Conservation (phyloP, 2,113 vertebrate genomes). For the Tetrax tetrax region DNA sequence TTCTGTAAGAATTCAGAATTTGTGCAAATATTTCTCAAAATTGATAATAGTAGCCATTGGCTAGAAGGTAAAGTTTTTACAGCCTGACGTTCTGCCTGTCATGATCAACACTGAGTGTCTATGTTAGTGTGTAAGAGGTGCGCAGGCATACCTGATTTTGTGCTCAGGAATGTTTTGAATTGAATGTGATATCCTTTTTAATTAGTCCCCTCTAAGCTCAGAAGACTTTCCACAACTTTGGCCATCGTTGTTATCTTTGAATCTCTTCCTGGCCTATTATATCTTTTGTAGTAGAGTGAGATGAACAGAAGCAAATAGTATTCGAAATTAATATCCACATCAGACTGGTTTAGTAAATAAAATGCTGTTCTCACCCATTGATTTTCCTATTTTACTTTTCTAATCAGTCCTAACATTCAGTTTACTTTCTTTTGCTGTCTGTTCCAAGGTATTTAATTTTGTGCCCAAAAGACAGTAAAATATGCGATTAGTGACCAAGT, state of each 20-base stretch:
- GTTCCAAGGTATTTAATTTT: not conserved
- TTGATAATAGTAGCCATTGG: not conserved
- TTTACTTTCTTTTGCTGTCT: not conserved
- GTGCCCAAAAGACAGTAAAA: not conserved
- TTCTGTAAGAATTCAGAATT: not conserved
- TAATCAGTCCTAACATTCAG: not conserved
- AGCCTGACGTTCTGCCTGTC: not conserved
- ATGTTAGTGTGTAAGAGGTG: not conserved
- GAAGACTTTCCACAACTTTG: not conserved
- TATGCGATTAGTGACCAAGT: not conserved
- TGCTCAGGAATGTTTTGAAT: not conserved
- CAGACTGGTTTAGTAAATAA: not conserved
- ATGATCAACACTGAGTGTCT: not conserved
- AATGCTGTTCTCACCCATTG: not conserved
- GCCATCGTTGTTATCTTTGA: not conserved
- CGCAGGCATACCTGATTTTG: not conserved
- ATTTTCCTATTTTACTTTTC: not conserved
- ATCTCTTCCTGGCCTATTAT: not conserved
- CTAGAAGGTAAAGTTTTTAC: not conserved
- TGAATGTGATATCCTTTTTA: not conserved
- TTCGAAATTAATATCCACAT: not conserved
- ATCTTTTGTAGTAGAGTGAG: not conserved
- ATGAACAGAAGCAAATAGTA: not conserved
- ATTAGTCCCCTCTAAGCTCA: not conserved
- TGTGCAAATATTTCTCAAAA: not conserved